Evolutionary conservation across 2,113 vertebrate genomes (phyloP), one percentile per base, ranked within the genome.

Genomic region (Empidonax alnorum): DNA sequence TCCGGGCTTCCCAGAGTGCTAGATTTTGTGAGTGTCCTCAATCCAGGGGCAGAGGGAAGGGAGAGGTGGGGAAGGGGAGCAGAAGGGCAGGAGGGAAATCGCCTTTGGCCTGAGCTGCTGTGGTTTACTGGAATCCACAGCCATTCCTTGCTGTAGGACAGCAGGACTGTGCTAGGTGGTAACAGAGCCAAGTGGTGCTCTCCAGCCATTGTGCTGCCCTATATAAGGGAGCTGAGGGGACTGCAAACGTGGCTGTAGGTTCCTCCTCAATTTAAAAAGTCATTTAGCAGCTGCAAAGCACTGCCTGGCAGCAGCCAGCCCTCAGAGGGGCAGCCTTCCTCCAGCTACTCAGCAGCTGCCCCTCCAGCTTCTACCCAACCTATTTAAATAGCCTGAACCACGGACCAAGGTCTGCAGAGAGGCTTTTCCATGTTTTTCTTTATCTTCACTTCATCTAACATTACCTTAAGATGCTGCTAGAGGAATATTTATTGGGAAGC

Each of bases 241-340:
- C 83, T 22, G 79, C 39, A 55, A 73, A 53, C 3, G 67, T 8
- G 79, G 67, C 75, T 74, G 23, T 10, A 66, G 83, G 53, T 33
- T 89, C 74, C 80, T 90, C 61, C 65, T 84, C 87, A 11, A 31
- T 84, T 92, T 67, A 63, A 33, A 41, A 95, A 94, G 80, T 65
- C 83, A 90, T 84, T 86, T 42, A 88, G 73, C 56, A 74, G 86
- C 86, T 86, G 72, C 55, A 71, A 8, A 91, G n/a, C 84, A 46
- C 50, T 2, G 49, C 83, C 74, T 84, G 78, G 83, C 58, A 80
- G 41, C 42, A 76, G 91, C 37, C 14, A 2, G 84, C 91, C 63
- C 90, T 80, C 3, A 0, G 59, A 90, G 76, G 58, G 42, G 39
- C 73, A 86, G 37, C 86, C 86, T 89, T 71, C 72, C 87, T 63